Evolutionary conservation across 2,113 vertebrate genomes (phyloP), one percentile per base, ranked within the genome.

Genomic region (Ranitomeya variabilis): DNA sequence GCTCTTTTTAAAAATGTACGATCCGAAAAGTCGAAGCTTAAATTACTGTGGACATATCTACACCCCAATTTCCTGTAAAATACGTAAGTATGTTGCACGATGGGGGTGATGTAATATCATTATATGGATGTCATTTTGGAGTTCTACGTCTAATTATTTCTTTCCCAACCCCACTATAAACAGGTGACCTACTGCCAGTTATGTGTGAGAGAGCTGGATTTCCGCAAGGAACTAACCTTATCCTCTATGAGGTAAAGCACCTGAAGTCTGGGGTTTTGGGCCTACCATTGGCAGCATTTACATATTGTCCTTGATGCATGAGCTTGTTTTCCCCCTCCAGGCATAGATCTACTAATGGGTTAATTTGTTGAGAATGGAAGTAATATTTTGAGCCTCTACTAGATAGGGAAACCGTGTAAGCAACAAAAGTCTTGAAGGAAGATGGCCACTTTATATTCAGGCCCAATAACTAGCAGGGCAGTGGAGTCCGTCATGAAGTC

Each of bases 31-130:
- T 92, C 95, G 97, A 96, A 99, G 98, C 95, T 96, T 99, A 97
- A 99, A 99, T 97, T 99, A 99, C 96, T 99, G 98, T 96, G 98
- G 98, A 96, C 98, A 99, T 95, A 99, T 99, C 97, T 99, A 99
- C 93, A 99, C 98, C 77, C 98, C 98, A 93, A 99, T 99, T 96
- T 99, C 98, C 96, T 99, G 98, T 95, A 99, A 99, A 99, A 99
- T 99, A 97, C 97, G 98, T 99, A 94, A 96, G 97, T 97, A 51
- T 18, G 0, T 0, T 21, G 15, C 26, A 67, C 37, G 37, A 45
- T 71, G 37, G 8, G 6, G 16, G 11, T 2, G 19, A 0, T 19
- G 12, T 45, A 4, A 23, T 16, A 71, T 60, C 26, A 15, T 26
- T 52, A 31, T 0, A 23, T 62, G 13, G 1, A 18, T 85, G n/a